Evolutionary conservation across 2,888 invertebrate species (phyloP).

Genomic region (Liodrosophila aerea): DNA sequence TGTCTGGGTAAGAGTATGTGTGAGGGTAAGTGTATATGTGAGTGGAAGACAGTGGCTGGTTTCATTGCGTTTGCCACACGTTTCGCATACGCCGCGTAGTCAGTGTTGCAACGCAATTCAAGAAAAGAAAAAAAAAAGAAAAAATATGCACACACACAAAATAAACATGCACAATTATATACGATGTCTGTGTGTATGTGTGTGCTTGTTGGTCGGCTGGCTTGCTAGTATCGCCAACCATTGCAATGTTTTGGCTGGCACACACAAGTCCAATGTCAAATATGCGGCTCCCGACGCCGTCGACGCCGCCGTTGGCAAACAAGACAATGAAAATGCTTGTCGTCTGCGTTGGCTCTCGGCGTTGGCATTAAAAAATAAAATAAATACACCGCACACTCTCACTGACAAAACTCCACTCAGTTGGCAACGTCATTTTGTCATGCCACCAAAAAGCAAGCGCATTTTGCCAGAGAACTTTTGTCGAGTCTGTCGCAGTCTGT

Average conservation of each 20-base stretch:
- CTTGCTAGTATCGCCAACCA: slow-evolving; percentile 66
- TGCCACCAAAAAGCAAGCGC: slow-evolving; percentile 52
- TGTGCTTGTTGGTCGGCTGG: slow-evolving; percentile 41
- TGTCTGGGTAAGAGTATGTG: slow-evolving; percentile 16
- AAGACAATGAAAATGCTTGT: slow-evolving; percentile 74
- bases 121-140: slow-evolving; percentile 13
- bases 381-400: slow-evolving; percentile 56
- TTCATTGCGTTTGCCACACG: slow-evolving; percentile 61
- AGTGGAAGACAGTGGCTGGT: slow-evolving; percentile 18
- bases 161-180: slow-evolving; percentile 72
- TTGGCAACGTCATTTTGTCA: slow-evolving; percentile 70
- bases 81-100: slow-evolving; percentile 66
- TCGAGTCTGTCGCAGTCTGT: slow-evolving; percentile 26
- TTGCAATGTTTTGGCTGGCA: slow-evolving; percentile 72
- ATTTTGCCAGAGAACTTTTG: slow-evolving; percentile 27
- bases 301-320: slow-evolving; percentile 64
- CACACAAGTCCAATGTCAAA: slow-evolving; percentile 75
- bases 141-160: slow-evolving; percentile 44
- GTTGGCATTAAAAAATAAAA: slow-evolving; percentile 64
- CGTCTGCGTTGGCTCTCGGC: slow-evolving; percentile 53
- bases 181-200: slow-evolving; percentile 18
- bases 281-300: slow-evolving; percentile 52
- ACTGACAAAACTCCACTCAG: slow-evolving; percentile 31
- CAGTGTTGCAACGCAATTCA: slow-evolving; percentile 28
- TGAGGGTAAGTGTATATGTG: slow-evolving; percentile 25